Evolutionary conservation across 2,113 vertebrate species (phyloP), one percentile per base, ranked within the genome.

Genomic region (Cichladusa arquata): DNA sequence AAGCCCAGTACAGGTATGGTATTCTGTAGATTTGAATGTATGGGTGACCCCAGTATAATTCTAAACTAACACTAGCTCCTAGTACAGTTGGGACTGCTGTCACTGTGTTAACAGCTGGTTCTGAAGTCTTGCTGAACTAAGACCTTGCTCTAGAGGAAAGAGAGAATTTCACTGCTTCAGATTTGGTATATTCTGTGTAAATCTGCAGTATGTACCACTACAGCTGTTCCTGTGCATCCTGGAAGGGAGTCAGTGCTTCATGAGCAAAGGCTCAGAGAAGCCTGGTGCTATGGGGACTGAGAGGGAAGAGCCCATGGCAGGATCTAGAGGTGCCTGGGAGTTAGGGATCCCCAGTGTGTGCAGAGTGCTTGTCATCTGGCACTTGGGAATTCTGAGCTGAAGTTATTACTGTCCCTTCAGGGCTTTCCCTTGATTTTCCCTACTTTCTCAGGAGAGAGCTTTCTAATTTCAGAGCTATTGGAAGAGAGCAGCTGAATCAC

Each of bases 1-100:
- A 99, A 97, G 99, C 99, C 77, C 99, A 99, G 95, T 99, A 99
- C 98, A 99, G 99, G 99, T 99, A 98, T 5, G 78, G 28, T 29
- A 26, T 57, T 71, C 51, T 51, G 34, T 76, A 47, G 12, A 14
- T 54, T 22, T 82, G 47, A 28, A n/a, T 28, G 44, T 64, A 1
- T 17, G 47, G 45, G 23, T 69, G 84, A 57, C 25, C 9, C 12
- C 45, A 16, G 29, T 76, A 16, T 22, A 31, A 42, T 34, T 79
- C 28, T 80, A 6, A 62, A 15, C 7, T 62, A 36, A 16, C 2
- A 0, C 9, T 48, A 29, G 31, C 54, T 93, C 48, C 33, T 44
- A 29, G 38, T 60, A 18, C 20, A 42, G 23, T 2, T 76, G 62
- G 19, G 45, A 50, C 47, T 50, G 38, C 26, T 57, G 24, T 58